Conservation (phyloP, 1,140 invertebrate species). For the Penaeus indicus region DNA sequence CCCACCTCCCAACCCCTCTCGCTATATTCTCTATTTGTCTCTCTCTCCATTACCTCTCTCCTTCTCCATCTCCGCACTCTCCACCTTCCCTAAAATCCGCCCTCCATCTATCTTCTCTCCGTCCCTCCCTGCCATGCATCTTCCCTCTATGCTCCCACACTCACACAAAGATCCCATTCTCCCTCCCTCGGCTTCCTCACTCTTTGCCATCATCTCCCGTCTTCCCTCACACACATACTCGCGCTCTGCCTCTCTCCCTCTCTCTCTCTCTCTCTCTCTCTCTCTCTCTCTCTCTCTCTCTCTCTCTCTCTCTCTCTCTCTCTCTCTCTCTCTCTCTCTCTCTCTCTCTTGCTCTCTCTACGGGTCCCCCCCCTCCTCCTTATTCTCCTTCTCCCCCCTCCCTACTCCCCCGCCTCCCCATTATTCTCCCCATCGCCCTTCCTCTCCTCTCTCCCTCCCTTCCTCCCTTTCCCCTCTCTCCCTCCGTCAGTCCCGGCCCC, state of each 20-base stretch:
- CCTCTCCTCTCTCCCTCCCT: not conserved
- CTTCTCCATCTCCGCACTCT: not conserved
- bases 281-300: slow-evolving; percentile 14
- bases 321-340: not conserved
- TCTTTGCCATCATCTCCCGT: not conserved
- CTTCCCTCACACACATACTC: too few relatives aligned
- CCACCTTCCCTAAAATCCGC: not conserved
- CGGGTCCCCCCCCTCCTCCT: not conserved
- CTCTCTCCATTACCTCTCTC: not conserved
- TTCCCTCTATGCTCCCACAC: not conserved
- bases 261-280: not conserved
- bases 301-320: not conserved
- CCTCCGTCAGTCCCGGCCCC: slow-evolving; percentile 5
- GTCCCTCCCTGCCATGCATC: not conserved
- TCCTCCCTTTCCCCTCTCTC: not conserved
- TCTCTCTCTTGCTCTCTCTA: not conserved
- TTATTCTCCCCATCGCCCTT: not conserved
- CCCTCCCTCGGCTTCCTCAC: not conserved
- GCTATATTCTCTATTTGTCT: slow-evolving; percentile 17
- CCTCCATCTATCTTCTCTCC: slow-evolving; percentile 4
- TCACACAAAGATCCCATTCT: not conserved
- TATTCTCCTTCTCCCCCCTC: not conserved
- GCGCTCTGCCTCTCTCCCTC: too few relatives aligned
- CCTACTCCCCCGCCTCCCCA: not conserved
- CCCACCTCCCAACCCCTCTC: not conserved